Conservation (phyloP, 2,797 vertebrate species). For the Micromesistius poutassou region DNA sequence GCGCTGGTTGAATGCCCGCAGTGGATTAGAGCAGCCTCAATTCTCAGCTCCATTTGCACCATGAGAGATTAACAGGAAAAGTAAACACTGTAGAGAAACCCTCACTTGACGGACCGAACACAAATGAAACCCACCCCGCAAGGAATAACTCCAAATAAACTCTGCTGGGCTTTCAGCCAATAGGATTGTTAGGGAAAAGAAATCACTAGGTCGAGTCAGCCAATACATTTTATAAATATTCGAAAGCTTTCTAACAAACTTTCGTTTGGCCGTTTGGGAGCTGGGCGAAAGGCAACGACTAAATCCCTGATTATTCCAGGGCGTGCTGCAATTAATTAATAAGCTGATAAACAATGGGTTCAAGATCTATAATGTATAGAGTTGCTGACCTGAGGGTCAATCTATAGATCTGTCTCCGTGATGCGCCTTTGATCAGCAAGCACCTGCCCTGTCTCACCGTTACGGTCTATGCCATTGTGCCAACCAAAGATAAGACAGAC, state of each 20-base stretch:
- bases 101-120: neutral
- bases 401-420: neutral
- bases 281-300: neutral
- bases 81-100: neutral
- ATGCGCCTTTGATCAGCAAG: too few species aligned
- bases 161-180: too few species aligned
- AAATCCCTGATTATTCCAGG: neutral
- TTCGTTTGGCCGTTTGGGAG: neutral
- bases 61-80: neutral
- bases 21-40: neutral
- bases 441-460: too few species aligned
- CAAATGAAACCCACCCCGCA: neutral
- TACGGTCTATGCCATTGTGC: neutral
- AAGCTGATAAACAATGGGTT: too few species aligned
- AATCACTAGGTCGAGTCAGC: neutral
- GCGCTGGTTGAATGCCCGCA: neutral
- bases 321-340: neutral
- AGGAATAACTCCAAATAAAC: neutral
- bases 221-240: too few species aligned
- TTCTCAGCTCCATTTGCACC: neutral
- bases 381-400: neutral
- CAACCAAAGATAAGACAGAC: neutral
- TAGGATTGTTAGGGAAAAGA: neutral
- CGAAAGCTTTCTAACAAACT: neutral
- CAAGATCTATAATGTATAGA: too few species aligned